These are phyloP conservation scores for Sphyrna mokarran DNA, from an alignment of 2,113 vertebrate species.

Conservation along the genomic window DNA sequence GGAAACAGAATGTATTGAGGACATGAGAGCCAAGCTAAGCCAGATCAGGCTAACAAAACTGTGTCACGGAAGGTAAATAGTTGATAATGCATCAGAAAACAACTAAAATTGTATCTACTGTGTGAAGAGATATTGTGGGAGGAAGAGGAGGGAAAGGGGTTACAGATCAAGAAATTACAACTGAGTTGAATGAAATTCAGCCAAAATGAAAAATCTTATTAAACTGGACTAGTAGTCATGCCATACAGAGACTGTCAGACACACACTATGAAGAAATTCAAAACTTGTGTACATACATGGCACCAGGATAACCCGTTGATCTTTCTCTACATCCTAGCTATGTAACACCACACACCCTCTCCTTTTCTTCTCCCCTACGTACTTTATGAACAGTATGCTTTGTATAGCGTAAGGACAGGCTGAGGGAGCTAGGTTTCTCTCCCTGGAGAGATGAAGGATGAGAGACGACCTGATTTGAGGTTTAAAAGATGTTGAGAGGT, in stretches of 20 bases:
- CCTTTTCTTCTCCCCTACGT: too few relatives aligned
- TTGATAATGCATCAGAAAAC: background rate
- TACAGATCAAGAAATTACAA: background rate
- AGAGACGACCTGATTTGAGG: too few relatives aligned
- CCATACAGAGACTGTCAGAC: background rate
- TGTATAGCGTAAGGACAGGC: too few relatives aligned
- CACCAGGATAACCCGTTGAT: background rate
- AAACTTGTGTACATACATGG: background rate
- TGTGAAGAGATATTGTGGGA: background rate
- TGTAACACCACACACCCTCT: too few relatives aligned
- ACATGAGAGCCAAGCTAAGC: background rate
- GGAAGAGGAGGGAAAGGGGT: background rate
- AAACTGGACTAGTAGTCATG: background rate
- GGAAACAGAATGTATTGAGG: background rate
- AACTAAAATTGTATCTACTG: background rate
- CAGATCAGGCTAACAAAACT: background rate
- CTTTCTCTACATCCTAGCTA: too few relatives aligned
- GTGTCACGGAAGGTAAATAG: background rate
- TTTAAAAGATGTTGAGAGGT: too few relatives aligned
- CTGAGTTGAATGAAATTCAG: background rate
- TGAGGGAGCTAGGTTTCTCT: too few relatives aligned
- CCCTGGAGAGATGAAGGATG: too few relatives aligned
- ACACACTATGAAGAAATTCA: background rate
- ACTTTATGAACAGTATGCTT: too few relatives aligned
- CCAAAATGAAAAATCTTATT: background rate